Conservation (phyloP, 2,797 vertebrate species). For the Rhinichthys osculus region DNA sequence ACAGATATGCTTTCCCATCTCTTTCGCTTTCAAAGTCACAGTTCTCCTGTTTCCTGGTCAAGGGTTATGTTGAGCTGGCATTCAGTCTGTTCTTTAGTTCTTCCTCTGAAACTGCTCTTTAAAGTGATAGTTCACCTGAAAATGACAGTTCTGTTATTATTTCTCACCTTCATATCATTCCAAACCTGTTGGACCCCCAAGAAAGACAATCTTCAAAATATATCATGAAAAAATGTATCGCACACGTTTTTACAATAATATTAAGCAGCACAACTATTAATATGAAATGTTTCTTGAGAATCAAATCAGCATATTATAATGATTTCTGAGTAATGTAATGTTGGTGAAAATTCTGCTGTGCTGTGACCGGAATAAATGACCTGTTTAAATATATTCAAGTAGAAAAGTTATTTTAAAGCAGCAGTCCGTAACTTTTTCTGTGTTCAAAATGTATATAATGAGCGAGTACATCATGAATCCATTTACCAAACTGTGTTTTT, state of each 20-base stretch:
- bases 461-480: too few relatives aligned
- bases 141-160: background rate
- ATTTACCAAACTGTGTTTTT: too few relatives aligned
- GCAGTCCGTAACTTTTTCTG: too few relatives aligned
- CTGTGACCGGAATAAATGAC: background rate
- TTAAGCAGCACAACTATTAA: background rate
- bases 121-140: background rate
- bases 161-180: background rate
- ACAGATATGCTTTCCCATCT: background rate
- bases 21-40: slow-evolving; percentile 1
- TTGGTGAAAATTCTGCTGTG: background rate
- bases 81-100: background rate
- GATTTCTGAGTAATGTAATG: too few relatives aligned
- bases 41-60: background rate
- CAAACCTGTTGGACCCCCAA: background rate
- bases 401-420: background rate
- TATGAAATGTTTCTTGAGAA: background rate
- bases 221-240: background rate
- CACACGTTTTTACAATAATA: background rate
- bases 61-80: background rate
- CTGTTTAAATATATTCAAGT: background rate
- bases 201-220: background rate
- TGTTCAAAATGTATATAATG: too few relatives aligned
- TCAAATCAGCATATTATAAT: background rate
- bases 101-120: background rate